Evolutionary conservation across 2,797 vertebrate genomes (phyloP).

Genomic region (Sphaeramia orbicularis): DNA sequence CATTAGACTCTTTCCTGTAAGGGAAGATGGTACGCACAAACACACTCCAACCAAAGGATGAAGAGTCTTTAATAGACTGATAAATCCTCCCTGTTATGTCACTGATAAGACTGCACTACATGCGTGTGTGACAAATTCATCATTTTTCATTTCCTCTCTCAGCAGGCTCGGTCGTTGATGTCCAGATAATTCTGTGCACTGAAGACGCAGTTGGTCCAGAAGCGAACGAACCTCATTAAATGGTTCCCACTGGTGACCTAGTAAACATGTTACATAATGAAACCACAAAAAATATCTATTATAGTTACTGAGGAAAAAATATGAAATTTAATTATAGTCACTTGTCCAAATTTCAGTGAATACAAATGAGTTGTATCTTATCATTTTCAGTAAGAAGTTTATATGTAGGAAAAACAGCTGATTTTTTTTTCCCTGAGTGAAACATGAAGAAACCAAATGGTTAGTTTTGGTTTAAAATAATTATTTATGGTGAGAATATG

Average conservation of each 20-base stretch:
- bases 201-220: conserved; percentile 21
- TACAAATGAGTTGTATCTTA: too few relatives aligned
- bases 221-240: conserved; percentile 9
- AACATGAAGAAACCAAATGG: too few relatives aligned
- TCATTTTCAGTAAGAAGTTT: too few relatives aligned
- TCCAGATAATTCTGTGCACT: conserved; percentile 14
- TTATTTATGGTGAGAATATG: too few relatives aligned
- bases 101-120: conserved; percentile 9
- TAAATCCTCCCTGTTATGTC: conserved; percentile 31
- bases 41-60: conserved; percentile 12
- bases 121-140: not conserved
- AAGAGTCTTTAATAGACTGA: conserved; percentile 29
- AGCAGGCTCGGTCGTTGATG: conserved; percentile 19
- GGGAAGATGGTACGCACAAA: not conserved
- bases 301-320: too few relatives aligned
- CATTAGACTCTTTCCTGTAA: conserved; percentile 38
- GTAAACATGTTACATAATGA: too few relatives aligned
- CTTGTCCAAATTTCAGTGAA: too few relatives aligned
- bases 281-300: too few relatives aligned
- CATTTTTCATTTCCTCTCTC: conserved; percentile 21
- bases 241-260: not conserved
- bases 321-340: too few relatives aligned
- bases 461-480: too few relatives aligned
- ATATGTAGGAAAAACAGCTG: too few relatives aligned
- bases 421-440: too few relatives aligned